These are phyloP conservation scores for Otus sunia DNA, from an alignment of 2,113 vertebrate species.

Conservation along the genomic window DNA sequence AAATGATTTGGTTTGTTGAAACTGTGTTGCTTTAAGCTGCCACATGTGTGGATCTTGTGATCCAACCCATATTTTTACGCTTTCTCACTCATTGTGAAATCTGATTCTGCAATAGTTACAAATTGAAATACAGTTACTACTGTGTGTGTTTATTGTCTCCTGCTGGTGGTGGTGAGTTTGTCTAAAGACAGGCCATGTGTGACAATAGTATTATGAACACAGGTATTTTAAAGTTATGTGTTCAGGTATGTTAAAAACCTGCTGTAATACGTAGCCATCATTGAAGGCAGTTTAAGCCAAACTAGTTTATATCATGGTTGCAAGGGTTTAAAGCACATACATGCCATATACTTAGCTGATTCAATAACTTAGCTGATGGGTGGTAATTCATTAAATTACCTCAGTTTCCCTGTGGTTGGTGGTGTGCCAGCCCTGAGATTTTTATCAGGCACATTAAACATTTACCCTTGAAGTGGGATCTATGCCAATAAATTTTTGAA, in stretches of 20 bases:
- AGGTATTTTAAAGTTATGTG: not conserved
- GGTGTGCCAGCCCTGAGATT: not conserved
- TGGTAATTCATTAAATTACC: not conserved
- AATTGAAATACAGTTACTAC: not conserved
- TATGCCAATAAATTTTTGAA: not conserved
- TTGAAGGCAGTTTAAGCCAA: not conserved
- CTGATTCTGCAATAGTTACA: not conserved
- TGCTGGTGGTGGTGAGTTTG: not conserved
- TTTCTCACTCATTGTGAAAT: not conserved
- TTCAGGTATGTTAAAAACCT: not conserved
- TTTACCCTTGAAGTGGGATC: not conserved
- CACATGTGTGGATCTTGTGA: not conserved
- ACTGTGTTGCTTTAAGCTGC: not conserved
- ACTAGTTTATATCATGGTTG: not conserved
- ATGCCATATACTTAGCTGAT: not conserved
- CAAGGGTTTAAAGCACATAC: not conserved
- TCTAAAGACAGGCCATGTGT: not conserved
- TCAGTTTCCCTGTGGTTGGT: not conserved
- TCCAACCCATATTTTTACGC: not conserved
- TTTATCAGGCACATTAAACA: not conserved
- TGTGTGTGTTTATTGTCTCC: not conserved
- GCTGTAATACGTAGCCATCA: fast-evolving
- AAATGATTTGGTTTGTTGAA: not conserved
- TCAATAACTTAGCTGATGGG: not conserved
- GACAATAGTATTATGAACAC: not conserved